Conservation (phyloP, 2,888 invertebrate genomes). For the Pandemis cinnamomeana region DNA sequence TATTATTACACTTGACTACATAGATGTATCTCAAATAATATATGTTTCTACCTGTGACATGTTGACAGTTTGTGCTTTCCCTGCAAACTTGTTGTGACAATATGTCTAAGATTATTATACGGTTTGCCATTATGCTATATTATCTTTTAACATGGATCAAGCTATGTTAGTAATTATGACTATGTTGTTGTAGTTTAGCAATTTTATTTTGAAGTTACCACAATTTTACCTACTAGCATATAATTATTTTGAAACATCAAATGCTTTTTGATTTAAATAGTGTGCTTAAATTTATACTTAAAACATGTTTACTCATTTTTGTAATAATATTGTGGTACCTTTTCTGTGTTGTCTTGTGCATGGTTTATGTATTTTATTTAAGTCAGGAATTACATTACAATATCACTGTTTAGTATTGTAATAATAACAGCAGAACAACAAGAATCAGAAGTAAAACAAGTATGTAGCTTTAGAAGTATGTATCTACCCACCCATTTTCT, state of each 20-base stretch:
- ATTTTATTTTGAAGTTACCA: slow-evolving; percentile 47
- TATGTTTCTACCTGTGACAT: too few relatives aligned
- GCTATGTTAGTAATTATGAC: not conserved
- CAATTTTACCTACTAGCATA: slow-evolving; percentile 34
- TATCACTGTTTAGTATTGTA: not conserved
- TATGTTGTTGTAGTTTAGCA: slow-evolving; percentile 49
- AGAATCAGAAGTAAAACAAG: not conserved
- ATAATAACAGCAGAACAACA: not conserved
- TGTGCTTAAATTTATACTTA: not conserved
- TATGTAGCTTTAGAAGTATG: not conserved
- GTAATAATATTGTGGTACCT: slow-evolving; percentile 7
- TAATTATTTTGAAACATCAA: too few relatives aligned
- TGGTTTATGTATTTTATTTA: slow-evolving; percentile 38
- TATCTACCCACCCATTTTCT: not conserved
- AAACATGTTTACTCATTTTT: not conserved
- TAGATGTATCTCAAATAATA: too few relatives aligned
- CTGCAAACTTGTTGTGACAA: not conserved
- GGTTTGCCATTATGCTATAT: slow-evolving; percentile 12
- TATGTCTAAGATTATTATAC: not conserved
- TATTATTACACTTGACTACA: too few relatives aligned
- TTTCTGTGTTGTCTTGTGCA: slow-evolving; percentile 36
- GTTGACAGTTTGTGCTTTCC: too few relatives aligned
- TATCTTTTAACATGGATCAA: slow-evolving; percentile 14
- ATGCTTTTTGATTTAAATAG: too few relatives aligned
- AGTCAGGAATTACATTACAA: slow-evolving; percentile 4